These are phyloP conservation scores for Dendrocincla fuliginosa DNA, from an alignment of 2,797 vertebrate genomes.

Conservation along the genomic window DNA sequence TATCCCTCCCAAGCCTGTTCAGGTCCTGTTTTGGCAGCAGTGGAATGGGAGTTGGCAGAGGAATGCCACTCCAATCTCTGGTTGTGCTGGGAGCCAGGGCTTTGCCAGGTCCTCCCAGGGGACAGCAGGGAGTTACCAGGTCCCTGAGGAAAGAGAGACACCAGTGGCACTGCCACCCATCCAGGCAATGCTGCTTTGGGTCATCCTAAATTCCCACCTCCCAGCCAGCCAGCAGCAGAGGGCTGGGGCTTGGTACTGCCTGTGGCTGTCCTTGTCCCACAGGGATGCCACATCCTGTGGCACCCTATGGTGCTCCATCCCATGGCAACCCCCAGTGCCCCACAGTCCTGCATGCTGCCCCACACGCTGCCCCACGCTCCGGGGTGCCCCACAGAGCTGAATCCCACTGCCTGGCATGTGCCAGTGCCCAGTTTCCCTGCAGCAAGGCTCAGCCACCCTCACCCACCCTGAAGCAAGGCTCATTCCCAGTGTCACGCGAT, in stretches of 20 bases:
- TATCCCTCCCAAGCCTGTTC: not conserved
- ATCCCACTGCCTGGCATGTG: accelerated
- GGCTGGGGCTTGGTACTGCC: not conserved
- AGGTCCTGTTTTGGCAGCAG: not conserved
- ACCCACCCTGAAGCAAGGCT: not conserved
- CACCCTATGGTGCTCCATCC: no score
- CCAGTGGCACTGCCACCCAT: not conserved
- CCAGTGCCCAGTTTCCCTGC: not conserved
- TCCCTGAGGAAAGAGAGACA: accelerated
- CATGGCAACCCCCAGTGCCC: not conserved
- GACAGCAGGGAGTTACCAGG: accelerated
- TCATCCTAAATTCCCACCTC: not conserved
- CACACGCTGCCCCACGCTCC: accelerated
- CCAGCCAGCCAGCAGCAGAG: no score
- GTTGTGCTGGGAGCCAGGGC: not conserved
- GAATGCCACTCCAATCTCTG: no score
- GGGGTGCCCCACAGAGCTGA: accelerated
- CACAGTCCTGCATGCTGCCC: accelerated
- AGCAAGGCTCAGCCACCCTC: not conserved
- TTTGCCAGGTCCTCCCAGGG: not conserved
- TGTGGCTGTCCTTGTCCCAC: not conserved
- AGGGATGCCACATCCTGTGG: not conserved
- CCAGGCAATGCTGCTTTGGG: not conserved
- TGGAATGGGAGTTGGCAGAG: not conserved
- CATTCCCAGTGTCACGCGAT: not conserved